These are phyloP conservation scores for Plemyria rubiginata DNA, from an alignment of 2,888 invertebrate genomes.

Conservation along the genomic window DNA sequence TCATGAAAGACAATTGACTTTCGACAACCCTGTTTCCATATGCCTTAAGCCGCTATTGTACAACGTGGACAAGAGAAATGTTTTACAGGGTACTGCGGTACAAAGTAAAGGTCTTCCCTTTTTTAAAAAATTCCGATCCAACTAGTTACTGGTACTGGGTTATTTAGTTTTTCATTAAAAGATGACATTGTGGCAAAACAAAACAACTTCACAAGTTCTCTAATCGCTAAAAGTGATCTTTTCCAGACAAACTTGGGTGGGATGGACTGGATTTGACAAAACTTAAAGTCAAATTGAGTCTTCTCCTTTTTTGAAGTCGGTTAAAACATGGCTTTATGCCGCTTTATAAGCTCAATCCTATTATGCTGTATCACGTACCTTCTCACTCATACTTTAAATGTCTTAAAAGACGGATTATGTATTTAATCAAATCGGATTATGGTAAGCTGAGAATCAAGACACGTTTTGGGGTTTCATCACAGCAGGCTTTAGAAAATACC, in stretches of 20 bases:
- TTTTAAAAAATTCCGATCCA: too few relatives aligned
- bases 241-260: too few relatives aligned
- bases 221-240: too few relatives aligned
- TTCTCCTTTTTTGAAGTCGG: too few relatives aligned
- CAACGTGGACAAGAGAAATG: background rate
- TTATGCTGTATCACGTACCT: constrained; percentile 24
- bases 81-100: background rate
- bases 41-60: constrained; percentile 16
- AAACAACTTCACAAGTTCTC: too few relatives aligned
- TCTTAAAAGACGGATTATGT: constrained; percentile 30
- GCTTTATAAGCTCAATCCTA: constrained; percentile 12
- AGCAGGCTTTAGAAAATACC: background rate
- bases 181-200: too few relatives aligned
- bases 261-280: too few relatives aligned
- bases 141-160: too few relatives aligned
- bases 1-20: constrained; percentile 53
- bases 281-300: too few relatives aligned
- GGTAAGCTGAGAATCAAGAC: constrained; percentile 34
- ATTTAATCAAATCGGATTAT: constrained; percentile 36
- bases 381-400: constrained; percentile 13
- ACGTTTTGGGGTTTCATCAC: constrained; percentile 39
- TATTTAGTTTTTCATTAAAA: too few relatives aligned
- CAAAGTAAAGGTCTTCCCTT: too few relatives aligned
- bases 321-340: background rate
- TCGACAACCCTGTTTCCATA: constrained; percentile 58